These are phyloP conservation scores for Pogonocichla stellata DNA, from an alignment of 2,113 vertebrate species.

Conservation along the genomic window DNA sequence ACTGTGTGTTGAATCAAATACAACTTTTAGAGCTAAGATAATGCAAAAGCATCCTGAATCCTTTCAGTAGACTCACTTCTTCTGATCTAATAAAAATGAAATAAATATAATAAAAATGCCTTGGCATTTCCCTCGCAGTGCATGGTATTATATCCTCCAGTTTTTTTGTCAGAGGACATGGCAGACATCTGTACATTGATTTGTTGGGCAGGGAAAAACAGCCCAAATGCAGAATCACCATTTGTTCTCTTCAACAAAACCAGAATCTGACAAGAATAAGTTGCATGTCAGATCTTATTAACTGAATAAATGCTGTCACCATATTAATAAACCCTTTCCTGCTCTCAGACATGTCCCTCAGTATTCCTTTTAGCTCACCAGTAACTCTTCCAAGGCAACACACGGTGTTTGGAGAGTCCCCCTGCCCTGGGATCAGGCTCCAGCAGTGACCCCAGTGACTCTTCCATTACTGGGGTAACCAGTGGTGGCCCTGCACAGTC, in stretches of 20 bases:
- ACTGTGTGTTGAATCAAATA: not conserved
- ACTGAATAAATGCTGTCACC: not conserved
- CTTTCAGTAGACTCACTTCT: not conserved
- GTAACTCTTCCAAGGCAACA: not conserved
- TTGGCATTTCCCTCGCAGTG: not conserved
- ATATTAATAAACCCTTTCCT: not conserved
- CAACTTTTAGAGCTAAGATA: not conserved
- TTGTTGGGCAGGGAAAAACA: not conserved
- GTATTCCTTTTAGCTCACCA: not conserved
- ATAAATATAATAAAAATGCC: not conserved
- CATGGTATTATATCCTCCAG: fast-evolving
- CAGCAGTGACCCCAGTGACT: not conserved
- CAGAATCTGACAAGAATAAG: not conserved
- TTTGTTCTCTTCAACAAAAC: not conserved
- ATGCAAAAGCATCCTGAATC: not conserved
- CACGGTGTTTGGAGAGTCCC: not conserved
- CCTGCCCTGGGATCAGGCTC: not conserved
- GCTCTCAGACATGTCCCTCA: not conserved
- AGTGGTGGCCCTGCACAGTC: not conserved
- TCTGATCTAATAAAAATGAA: not conserved
- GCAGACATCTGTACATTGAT: not conserved
- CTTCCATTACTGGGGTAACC: not conserved
- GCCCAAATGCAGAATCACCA: not conserved
- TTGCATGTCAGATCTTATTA: not conserved
- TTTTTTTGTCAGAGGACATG: not conserved